These are phyloP conservation scores for Asbolus verrucosus DNA, from an alignment of 1,140 invertebrate species.

Conservation along the genomic window DNA sequence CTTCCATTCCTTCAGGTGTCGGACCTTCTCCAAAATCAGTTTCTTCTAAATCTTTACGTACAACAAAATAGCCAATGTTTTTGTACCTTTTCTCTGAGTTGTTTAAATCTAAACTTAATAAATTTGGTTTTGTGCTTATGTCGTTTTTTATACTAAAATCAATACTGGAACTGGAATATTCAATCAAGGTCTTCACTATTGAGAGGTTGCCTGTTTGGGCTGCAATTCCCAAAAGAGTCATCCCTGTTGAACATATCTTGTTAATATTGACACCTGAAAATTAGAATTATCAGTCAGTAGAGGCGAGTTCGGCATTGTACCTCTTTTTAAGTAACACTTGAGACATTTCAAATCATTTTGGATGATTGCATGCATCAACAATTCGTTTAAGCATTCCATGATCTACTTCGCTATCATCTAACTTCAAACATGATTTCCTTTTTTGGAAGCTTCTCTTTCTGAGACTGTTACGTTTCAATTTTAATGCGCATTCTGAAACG, in stretches of 20 bases:
- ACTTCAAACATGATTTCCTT: neutral
- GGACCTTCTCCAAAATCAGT: slow-evolving; percentile 66
- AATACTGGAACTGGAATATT: slow-evolving; percentile 57
- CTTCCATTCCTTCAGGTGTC: slow-evolving; percentile 73
- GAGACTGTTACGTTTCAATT: neutral
- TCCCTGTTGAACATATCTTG: slow-evolving; percentile 65
- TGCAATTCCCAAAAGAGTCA: slow-evolving; percentile 66
- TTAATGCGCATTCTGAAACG: neutral
- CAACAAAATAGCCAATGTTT: slow-evolving; percentile 65
- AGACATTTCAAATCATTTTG: slow-evolving; percentile 58
- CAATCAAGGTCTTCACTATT: slow-evolving; percentile 64
- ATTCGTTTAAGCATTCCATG: slow-evolving; percentile 58
- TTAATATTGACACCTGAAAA: slow-evolving; percentile 67
- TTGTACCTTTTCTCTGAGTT: slow-evolving; percentile 52
- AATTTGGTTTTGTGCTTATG: slow-evolving; percentile 53
- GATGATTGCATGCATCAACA: slow-evolving; percentile 61
- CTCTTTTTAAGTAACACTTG: slow-evolving; percentile 53
- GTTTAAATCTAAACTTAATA: slow-evolving; percentile 53
- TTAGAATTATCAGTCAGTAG: slow-evolving; percentile 43
- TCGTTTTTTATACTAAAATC: slow-evolving; percentile 49
- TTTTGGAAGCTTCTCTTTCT: neutral
- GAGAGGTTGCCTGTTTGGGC: slow-evolving; percentile 66
- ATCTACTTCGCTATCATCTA: slow-evolving; percentile 25
- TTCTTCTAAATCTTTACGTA: slow-evolving; percentile 61
- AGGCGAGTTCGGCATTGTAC: slow-evolving; percentile 33